Percentiles rank a stretch among this genome's conserved stretches.
Conservation (phyloP, 2,113 vertebrate species). For the Microcebus ravelobensis region DNA sequence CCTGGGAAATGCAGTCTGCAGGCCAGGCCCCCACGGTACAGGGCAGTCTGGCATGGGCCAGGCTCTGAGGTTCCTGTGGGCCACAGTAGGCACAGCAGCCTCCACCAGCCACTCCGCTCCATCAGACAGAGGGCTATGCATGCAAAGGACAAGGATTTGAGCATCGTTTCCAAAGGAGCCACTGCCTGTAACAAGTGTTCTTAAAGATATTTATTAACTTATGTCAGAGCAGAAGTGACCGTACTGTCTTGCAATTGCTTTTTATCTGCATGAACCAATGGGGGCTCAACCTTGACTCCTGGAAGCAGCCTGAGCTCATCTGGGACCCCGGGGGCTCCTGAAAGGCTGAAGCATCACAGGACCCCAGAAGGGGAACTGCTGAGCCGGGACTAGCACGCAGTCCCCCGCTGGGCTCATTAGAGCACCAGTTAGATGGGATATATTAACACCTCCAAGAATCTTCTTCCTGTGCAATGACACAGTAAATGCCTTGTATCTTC, state of each 20-base stretch:
- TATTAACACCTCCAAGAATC: not conserved
- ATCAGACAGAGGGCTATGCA: not conserved
- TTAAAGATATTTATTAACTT: not conserved
- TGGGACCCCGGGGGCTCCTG: not conserved
- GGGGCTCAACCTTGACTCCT: not conserved
- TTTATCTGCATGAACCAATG: not conserved
- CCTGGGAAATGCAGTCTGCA: not conserved
- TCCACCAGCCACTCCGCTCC: not conserved
- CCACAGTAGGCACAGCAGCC: not conserved
- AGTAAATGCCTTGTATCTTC: not conserved
- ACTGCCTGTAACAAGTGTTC: not conserved
- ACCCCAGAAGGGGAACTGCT: not conserved
- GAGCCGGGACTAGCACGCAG: not conserved
- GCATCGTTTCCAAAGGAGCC: not conserved
- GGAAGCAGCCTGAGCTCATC: not conserved
- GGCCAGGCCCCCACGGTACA: rapidly evolving
- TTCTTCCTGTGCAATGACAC: not conserved
- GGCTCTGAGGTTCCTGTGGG: too few species aligned
- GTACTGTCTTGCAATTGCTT: not conserved
- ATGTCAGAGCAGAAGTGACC: not conserved
- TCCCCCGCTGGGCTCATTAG: not conserved
- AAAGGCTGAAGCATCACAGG: not conserved
- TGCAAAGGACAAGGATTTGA: not conserved
- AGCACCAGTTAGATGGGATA: not conserved
- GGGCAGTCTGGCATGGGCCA: not conserved